These are phyloP conservation scores for Danaus chrysippus DNA, from an alignment of 2,888 invertebrate species.

Conservation along the genomic window DNA sequence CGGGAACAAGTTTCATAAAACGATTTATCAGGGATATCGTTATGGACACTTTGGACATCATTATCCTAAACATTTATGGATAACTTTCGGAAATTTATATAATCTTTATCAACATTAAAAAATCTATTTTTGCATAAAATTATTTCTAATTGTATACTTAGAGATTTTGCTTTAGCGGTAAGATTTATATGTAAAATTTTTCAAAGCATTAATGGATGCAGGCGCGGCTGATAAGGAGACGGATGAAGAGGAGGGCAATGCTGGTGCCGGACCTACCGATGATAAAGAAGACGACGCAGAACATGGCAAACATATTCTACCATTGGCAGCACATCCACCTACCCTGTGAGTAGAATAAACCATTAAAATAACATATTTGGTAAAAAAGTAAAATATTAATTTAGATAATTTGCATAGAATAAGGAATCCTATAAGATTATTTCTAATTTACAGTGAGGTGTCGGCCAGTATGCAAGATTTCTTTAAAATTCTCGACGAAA, in stretches of 20 bases:
- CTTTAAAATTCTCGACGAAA: slow-evolving; percentile 95
- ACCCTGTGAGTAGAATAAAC: slow-evolving; percentile 47
- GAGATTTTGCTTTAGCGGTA: no score
- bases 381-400: no score
- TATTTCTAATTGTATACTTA: no score
- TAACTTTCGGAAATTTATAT: no score
- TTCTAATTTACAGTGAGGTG: slow-evolving; percentile 84
- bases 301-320: slow-evolving; percentile 61
- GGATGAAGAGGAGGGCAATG: slow-evolving; percentile 69
- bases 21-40: no score
- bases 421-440: neutral
- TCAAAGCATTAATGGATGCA: slow-evolving; percentile 33
- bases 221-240: slow-evolving; percentile 70
- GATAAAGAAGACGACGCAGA: slow-evolving; percentile 59
- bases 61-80: no score
- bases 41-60: no score
- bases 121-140: no score
- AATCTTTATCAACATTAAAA: no score
- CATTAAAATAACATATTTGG: neutral
- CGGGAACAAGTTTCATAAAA: neutral
- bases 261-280: slow-evolving; percentile 51
- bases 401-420: no score
- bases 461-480: slow-evolving; percentile 94
- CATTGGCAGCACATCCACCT: slow-evolving; percentile 58
- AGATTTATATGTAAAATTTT: no score